Percentiles rank a stretch among this genome's conserved stretches.
phyloP scores from a whole-genome alignment of 2,888 invertebrate genomes.

The Julus scandinavius region DNA sequence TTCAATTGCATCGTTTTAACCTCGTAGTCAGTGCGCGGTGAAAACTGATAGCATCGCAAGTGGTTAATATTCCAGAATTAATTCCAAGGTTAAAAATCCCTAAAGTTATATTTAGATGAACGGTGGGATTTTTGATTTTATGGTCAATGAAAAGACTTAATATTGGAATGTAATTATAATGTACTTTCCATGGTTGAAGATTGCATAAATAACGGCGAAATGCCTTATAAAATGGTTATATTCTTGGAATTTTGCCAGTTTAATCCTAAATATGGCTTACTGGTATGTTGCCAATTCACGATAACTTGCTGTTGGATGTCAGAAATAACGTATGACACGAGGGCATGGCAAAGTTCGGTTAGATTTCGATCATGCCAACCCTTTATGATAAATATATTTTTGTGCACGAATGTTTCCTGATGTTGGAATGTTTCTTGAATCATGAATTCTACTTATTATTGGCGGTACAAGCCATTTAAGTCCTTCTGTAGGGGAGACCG shows the following conservation, averaged over 20 bases:
- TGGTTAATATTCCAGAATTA: slow-evolving; percentile 3
- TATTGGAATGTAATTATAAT: neutral
- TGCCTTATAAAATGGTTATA: neutral
- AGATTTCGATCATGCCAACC: neutral
- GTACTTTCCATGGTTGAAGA: neutral
- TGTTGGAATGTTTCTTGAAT: no score
- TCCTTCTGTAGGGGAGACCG: no score
- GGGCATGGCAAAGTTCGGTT: neutral
- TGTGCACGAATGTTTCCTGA: neutral
- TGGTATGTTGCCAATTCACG: neutral
- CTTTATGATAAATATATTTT: neutral
- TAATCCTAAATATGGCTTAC: neutral
- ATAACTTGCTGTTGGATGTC: slow-evolving; percentile 24
- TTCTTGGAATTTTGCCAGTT: neutral
- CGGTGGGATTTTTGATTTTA: slow-evolving; percentile 1
- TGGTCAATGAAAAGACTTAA: neutral
- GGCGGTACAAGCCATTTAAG: no score
- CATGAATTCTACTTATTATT: no score
- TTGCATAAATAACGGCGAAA: neutral
- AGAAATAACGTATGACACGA: neutral
- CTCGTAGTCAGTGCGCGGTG: neutral
- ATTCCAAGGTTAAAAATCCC: neutral
- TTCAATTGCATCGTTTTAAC: neutral
- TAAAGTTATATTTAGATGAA: neutral
- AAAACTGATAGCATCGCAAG: neutral